phyloP scores from a whole-genome alignment of 2,888 invertebrate species.

The Hoplodrina ambigua region DNA sequence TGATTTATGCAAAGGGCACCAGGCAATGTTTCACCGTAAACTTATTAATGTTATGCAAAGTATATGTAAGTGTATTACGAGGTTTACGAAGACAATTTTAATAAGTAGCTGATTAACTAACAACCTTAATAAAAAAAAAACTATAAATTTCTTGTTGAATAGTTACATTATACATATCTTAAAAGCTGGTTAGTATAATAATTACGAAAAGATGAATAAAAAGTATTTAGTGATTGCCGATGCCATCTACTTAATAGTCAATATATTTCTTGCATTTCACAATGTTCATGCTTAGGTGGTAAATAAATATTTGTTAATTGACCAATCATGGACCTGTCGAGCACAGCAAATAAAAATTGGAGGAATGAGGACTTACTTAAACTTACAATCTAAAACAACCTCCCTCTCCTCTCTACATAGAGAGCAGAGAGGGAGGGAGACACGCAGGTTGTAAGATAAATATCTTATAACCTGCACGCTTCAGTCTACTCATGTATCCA shows the following conservation, averaged over 20 bases:
- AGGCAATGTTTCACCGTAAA: neutral
- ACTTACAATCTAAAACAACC: no score
- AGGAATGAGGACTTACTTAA: no score
- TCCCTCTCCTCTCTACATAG: no score
- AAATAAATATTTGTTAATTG: no score
- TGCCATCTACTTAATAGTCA: neutral
- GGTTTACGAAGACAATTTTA: conserved; percentile 12
- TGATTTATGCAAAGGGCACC: conserved; percentile 21
- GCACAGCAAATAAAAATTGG: no score
- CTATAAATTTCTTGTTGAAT: neutral
- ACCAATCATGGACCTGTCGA: no score
- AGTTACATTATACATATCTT: neutral
- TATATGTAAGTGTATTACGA: conserved; percentile 6
- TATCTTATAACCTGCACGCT: no score
- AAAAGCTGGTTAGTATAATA: neutral
- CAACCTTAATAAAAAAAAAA: conserved; percentile 3
- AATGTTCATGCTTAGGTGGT: no score
- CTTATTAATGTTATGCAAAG: neutral
- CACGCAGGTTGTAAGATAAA: no score
- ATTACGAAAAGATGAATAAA: conserved; percentile 14
- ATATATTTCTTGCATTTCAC: no score
- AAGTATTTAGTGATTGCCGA: neutral
- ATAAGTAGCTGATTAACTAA: neutral
- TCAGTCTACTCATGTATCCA: no score
- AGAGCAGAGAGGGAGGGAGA: no score